These are phyloP conservation scores for Avahi laniger DNA, from an alignment of 2,797 vertebrate species.

Conservation along the genomic window DNA sequence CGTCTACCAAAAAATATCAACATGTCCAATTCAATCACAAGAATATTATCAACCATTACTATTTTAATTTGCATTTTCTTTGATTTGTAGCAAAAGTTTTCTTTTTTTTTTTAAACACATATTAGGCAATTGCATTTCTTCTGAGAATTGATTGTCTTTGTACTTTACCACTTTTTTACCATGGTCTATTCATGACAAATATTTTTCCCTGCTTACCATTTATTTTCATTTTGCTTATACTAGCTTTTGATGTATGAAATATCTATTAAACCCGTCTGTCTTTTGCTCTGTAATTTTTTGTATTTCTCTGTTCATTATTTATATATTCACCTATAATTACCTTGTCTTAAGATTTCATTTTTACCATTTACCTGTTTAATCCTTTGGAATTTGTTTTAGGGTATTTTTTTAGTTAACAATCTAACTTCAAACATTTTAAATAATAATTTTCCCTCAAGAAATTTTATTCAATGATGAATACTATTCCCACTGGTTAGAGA, in stretches of 20 bases:
- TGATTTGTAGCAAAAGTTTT: not conserved
- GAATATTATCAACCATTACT: not conserved
- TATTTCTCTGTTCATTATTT: not conserved
- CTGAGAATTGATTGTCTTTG: not conserved
- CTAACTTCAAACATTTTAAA: slow-evolving; percentile 17
- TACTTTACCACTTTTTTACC: not conserved
- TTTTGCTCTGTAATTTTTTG: not conserved
- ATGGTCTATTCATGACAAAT: not conserved
- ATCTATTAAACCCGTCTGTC: not conserved
- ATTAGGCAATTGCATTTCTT: not conserved
- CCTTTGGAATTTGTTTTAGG: not conserved
- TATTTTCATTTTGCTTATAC: slow-evolving; percentile 2
- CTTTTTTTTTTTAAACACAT: not conserved
- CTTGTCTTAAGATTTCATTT: not conserved
- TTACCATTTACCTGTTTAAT: not conserved
- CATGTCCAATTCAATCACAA: not conserved
- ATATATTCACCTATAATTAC: not conserved
- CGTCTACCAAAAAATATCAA: not conserved
- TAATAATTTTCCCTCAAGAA: not conserved
- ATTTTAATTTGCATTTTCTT: not conserved
- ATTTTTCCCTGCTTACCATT: not conserved
- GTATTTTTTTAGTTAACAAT: not conserved
- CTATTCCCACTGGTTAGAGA: not conserved
- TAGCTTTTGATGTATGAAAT: not conserved
- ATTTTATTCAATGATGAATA: not conserved